Percentiles rank a stretch among this genome's conserved stretches.
phyloP scores from a whole-genome alignment of 2,113 vertebrate genomes.

The Hemiprocne comata region DNA sequence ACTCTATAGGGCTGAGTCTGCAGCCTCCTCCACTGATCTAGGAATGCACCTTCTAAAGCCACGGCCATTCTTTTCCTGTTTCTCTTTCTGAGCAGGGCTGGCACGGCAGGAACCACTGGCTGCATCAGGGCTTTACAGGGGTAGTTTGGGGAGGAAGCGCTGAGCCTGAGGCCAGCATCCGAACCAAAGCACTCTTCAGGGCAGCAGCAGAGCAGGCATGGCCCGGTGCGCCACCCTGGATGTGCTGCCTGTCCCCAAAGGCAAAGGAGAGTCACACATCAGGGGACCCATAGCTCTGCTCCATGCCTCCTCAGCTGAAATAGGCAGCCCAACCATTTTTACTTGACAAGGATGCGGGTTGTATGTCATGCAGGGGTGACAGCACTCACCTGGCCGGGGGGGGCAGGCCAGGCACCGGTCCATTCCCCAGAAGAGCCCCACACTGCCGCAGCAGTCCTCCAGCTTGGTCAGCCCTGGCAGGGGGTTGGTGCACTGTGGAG shows the following conservation, averaged over 20 bases:
- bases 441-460: slow-evolving; percentile 93
- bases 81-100: neutral
- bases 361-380: accelerated
- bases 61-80: neutral
- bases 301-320: accelerated
- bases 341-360: accelerated
- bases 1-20: slow-evolving; percentile 28
- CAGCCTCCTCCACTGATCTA: neutral
- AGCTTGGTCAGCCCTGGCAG: slow-evolving; percentile 87
- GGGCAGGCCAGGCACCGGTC: slow-evolving; percentile 89
- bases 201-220: neutral
- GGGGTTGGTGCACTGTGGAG: slow-evolving; percentile 87
- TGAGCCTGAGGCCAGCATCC: neutral
- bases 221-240: neutral
- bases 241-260: accelerated
- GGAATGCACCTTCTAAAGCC: slow-evolving; percentile 9
- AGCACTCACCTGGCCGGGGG: slow-evolving; percentile 87
- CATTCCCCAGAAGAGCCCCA: slow-evolving; percentile 91
- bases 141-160: neutral
- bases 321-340: neutral
- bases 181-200: neutral
- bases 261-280: neutral
- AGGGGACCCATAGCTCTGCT: accelerated
- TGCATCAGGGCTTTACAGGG: neutral
- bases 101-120: neutral